phyloP scores from a whole-genome alignment of 2,888 invertebrate genomes.

The Antitype chi region DNA sequence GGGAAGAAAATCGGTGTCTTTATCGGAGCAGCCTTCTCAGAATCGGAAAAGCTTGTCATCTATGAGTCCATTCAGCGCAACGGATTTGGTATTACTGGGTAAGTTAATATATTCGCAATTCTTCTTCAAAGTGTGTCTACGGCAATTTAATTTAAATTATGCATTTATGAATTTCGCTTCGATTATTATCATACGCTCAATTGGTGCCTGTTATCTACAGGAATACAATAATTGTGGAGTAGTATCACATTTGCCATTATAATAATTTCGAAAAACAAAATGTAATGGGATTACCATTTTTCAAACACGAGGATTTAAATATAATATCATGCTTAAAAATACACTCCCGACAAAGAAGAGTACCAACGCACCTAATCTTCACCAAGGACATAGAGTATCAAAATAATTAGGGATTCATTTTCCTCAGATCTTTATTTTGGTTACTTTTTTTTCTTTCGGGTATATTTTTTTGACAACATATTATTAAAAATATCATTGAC shows the following conservation, averaged over 20 bases:
- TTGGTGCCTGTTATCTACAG: not conserved
- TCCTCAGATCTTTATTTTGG: not conserved
- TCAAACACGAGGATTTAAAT: not conserved
- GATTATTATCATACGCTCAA: not conserved
- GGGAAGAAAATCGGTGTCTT: constrained; percentile 51
- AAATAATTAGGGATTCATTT: not conserved
- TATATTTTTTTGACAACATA: not conserved
- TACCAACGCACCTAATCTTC: not conserved
- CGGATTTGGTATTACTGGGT: constrained; percentile 67
- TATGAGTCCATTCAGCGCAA: constrained; percentile 66
- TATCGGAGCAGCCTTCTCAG: constrained; percentile 85
- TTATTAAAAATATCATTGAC: not conserved
- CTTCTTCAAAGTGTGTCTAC: not conserved
- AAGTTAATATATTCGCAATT: not conserved
- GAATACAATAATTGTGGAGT: not conserved
- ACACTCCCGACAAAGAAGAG: not conserved
- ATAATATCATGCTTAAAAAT: not conserved
- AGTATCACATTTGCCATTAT: not conserved
- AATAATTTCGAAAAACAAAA: not conserved
- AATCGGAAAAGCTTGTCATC: constrained; percentile 89
- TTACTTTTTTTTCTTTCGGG: not conserved
- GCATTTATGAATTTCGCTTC: not conserved
- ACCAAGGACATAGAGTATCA: not conserved
- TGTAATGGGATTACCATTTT: not conserved
- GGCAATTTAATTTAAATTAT: not conserved